These are phyloP conservation scores for Tenthredo amoena DNA, from an alignment of 2,888 invertebrate species.

Conservation along the genomic window DNA sequence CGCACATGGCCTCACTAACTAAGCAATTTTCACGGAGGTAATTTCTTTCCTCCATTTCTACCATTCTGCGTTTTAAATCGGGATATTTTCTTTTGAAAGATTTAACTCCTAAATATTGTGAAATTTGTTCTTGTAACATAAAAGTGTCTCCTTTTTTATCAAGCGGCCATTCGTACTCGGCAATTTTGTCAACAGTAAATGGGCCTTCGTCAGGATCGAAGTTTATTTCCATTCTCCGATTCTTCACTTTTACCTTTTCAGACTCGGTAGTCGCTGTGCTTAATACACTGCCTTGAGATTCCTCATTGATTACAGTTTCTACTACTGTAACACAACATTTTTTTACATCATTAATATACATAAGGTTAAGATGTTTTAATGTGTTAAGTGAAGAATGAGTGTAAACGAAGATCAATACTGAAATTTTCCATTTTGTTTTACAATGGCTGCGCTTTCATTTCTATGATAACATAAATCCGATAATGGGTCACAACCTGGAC, in stretches of 20 bases:
- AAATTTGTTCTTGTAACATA: conserved; percentile 98
- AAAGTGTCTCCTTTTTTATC: conserved; percentile 86
- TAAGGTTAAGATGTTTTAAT: not conserved
- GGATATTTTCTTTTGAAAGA: conserved; percentile 98
- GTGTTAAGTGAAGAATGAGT: not conserved
- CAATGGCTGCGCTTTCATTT: not conserved
- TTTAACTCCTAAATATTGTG: conserved; percentile 95
- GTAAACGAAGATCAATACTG: not conserved
- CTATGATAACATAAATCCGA: not conserved
- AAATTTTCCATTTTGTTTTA: not conserved
- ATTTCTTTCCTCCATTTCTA: conserved; percentile 95
- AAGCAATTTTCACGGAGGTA: conserved; percentile 90
- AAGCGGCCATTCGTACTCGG: conserved; percentile 96
- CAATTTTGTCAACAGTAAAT: conserved; percentile 92
- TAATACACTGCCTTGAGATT: conserved; percentile 91
- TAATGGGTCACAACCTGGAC: not conserved
- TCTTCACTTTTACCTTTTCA: conserved; percentile 76
- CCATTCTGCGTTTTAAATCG: conserved; percentile 89
- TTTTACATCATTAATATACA: not conserved
- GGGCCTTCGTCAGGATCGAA: conserved; percentile 78
- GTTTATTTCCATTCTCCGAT: conserved; percentile 76
- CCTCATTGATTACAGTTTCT: conserved; percentile 82
- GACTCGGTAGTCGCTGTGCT: conserved; percentile 86
- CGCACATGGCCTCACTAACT: conserved; percentile 95
- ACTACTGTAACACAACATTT: conserved; percentile 64